phyloP scores from a whole-genome alignment of 2,797 vertebrate species.

The Astyanax mexicanus region DNA sequence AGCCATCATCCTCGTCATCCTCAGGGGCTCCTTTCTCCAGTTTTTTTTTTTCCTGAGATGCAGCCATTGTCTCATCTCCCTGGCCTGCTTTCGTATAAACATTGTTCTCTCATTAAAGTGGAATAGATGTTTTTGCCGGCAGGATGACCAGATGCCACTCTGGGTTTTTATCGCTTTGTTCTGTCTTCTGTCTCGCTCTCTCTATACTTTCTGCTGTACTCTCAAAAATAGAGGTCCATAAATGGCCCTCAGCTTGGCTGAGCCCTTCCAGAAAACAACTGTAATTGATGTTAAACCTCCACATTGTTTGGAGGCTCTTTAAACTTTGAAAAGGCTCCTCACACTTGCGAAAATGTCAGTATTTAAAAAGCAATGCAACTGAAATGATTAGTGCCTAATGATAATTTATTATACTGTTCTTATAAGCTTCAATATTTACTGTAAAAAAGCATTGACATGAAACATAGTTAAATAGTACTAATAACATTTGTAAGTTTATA shows the following conservation, averaged over 20 bases:
- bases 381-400: too few relatives aligned
- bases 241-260: neutral
- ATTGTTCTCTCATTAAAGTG: constrained; percentile 1
- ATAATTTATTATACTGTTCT: too few relatives aligned
- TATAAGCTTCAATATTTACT: too few relatives aligned
- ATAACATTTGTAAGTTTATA: too few relatives aligned
- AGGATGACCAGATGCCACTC: constrained; percentile 11
- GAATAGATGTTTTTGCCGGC: neutral
- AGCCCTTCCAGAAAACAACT: neutral
- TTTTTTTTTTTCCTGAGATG: constrained; percentile 1
- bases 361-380: too few relatives aligned
- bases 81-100: neutral
- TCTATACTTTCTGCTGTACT: neutral
- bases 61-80: constrained; percentile 12
- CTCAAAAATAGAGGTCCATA: neutral
- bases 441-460: too few relatives aligned
- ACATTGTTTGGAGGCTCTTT: too few relatives aligned
- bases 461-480: too few relatives aligned
- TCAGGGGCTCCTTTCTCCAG: neutral
- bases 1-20: constrained; percentile 25
- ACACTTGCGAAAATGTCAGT: too few relatives aligned
- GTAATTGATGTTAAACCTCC: neutral
- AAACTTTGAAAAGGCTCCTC: too few relatives aligned
- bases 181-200: neutral
- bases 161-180: neutral